phyloP scores from a whole-genome alignment of 1,140 invertebrate genomes.

The Pogonomyrmex barbatus region DNA sequence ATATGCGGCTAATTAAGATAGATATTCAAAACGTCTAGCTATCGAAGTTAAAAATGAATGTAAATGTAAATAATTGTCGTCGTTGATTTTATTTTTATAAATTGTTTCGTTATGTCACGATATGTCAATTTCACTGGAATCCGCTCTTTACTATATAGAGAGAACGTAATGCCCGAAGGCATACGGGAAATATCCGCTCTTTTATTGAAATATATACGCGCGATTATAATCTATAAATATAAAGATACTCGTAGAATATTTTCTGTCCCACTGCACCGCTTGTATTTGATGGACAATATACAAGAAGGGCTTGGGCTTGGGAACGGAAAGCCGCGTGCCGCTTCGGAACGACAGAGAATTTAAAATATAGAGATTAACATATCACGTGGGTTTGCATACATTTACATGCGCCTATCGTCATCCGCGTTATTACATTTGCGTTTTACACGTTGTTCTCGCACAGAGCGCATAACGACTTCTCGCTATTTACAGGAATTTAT shows the following conservation, averaged over 20 bases:
- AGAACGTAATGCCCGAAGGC: constrained; percentile 38
- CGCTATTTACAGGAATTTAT: constrained; percentile 24
- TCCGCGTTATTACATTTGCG: neutral
- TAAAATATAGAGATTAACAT: constrained; percentile 12
- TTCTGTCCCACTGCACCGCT: constrained; percentile 25
- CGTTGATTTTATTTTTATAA: constrained; percentile 11
- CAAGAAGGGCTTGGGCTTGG: neutral
- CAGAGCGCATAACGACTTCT: neutral
- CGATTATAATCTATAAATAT: constrained; percentile 42
- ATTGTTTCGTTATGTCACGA: constrained; percentile 5
- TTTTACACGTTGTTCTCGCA: neutral
- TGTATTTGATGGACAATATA: constrained; percentile 13
- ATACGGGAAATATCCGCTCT: constrained; percentile 38
- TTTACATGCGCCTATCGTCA: constrained; percentile 20
- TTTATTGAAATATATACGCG: constrained; percentile 41
- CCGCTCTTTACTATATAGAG: constrained; percentile 20
- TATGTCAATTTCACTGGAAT: constrained; percentile 26
- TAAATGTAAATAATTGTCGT: neutral
- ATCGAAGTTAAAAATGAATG: neutral
- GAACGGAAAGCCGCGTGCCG: neutral
- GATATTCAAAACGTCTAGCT: neutral
- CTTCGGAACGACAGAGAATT: neutral
- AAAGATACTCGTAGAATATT: constrained; percentile 36
- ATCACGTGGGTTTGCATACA: constrained; percentile 15
- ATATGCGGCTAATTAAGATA: neutral